These are phyloP conservation scores for Pangasius macronema DNA, from an alignment of 2,797 vertebrate genomes.

Conservation along the genomic window DNA sequence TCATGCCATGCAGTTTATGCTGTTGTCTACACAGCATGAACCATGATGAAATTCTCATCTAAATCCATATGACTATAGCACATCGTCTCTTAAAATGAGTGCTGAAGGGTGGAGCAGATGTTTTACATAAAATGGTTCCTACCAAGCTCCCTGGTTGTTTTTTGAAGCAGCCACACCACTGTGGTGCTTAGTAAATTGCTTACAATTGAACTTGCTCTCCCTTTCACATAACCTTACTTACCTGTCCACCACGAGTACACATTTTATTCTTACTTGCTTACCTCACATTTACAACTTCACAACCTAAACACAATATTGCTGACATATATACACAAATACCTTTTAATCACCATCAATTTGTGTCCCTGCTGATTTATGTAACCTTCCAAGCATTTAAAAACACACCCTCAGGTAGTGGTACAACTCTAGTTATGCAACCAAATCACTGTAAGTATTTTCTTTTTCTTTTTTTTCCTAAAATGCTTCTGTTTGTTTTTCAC, in stretches of 20 bases:
- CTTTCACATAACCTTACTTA: slow-evolving; percentile 5
- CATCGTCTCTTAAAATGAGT: slow-evolving; percentile 38
- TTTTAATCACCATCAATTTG: not conserved
- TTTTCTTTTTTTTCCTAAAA: not conserved
- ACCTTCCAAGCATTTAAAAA: not conserved
- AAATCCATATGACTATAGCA: slow-evolving; percentile 47
- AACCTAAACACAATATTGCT: not conserved
- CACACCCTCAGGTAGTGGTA: not conserved
- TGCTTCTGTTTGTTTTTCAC: not conserved
- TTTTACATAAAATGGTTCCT: slow-evolving; percentile 68
- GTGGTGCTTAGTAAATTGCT: slow-evolving; percentile 48
- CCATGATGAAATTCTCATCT: slow-evolving; percentile 35
- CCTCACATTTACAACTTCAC: slow-evolving; percentile 1
- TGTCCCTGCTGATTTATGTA: slow-evolving; percentile 6
- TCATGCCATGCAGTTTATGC: not conserved
- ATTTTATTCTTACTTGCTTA: not conserved
- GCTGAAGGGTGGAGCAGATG: slow-evolving; percentile 55
- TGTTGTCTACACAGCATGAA: not conserved
- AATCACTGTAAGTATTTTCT: not conserved
- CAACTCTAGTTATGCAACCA: slow-evolving; percentile 1
- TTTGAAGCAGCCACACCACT: slow-evolving; percentile 32
- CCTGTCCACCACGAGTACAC: not conserved
- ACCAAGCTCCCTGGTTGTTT: slow-evolving; percentile 72
- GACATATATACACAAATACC: not conserved
- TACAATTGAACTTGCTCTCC: not conserved